These are phyloP conservation scores for Dinothrombium tinctorium DNA, from an alignment of 1,140 invertebrate genomes.

Conservation along the genomic window DNA sequence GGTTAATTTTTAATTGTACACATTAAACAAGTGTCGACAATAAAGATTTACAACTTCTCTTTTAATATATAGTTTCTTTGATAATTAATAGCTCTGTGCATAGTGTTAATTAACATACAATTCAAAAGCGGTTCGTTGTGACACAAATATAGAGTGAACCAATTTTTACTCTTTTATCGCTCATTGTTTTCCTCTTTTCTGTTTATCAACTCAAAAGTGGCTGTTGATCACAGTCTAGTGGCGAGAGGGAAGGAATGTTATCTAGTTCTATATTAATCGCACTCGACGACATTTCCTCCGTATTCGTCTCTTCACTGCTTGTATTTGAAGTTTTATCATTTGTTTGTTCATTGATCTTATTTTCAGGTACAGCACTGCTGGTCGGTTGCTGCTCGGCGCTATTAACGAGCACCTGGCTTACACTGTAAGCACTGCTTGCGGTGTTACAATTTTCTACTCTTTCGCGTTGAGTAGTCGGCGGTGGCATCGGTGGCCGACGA, in stretches of 20 bases:
- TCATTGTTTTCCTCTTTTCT: too few species aligned
- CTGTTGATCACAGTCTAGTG: slow-evolving; percentile 11
- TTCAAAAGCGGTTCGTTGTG: too few species aligned
- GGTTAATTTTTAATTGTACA: too few species aligned
- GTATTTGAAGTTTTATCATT: neutral
- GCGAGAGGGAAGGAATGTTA: slow-evolving; percentile 6
- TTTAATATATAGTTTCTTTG: too few species aligned
- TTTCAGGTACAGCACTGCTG: neutral
- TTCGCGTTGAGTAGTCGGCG: neutral
- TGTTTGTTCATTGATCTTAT: neutral
- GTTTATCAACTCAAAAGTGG: slow-evolving; percentile 10
- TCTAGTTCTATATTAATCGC: slow-evolving; percentile 8
- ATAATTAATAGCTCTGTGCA: too few species aligned
- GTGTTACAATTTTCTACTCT: neutral
- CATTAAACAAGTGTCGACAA: too few species aligned
- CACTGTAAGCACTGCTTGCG: neutral
- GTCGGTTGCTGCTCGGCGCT: neutral
- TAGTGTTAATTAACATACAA: too few species aligned
- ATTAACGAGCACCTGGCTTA: neutral
- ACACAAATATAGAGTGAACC: too few species aligned
- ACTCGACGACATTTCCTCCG: neutral
- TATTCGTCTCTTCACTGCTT: neutral
- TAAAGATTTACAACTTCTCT: too few species aligned
- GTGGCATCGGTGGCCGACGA: slow-evolving; percentile 6
- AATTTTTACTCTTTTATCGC: too few species aligned